phyloP scores from a whole-genome alignment of 2,113 vertebrate genomes.

The Athene cunicularia region DNA sequence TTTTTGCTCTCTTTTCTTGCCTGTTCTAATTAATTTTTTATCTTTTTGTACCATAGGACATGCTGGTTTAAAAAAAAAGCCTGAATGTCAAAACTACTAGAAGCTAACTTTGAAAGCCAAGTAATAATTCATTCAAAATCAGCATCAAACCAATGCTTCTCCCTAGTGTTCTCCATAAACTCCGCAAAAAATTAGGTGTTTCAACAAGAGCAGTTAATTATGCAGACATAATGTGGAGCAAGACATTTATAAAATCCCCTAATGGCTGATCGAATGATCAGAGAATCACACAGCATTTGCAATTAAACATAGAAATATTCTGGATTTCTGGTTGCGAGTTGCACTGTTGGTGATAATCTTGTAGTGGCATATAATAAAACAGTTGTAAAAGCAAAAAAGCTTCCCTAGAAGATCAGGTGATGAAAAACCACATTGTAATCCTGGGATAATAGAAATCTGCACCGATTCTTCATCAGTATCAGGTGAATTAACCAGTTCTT shows the following conservation, averaged over 20 bases:
- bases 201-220: constrained; percentile 53
- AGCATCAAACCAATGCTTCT: constrained; percentile 25
- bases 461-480: neutral
- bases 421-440: neutral
- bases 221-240: neutral
- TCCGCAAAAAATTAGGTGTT: constrained; percentile 26
- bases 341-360: neutral
- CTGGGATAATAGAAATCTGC: neutral
- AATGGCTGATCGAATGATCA: neutral
- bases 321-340: neutral
- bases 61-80: neutral
- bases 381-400: neutral
- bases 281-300: constrained; percentile 18
- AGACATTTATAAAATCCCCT: constrained; percentile 30
- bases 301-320: constrained; percentile 16
- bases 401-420: neutral
- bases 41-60: neutral
- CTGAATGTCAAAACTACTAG: neutral
- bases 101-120: neutral
- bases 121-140: constrained; percentile 32
- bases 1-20: neutral
- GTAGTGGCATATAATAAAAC: neutral
- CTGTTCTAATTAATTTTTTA: constrained; percentile 14
- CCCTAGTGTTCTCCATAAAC: neutral
- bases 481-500: neutral